Conservation (phyloP, 2,113 vertebrate species). For the Hystrix brachyura region DNA sequence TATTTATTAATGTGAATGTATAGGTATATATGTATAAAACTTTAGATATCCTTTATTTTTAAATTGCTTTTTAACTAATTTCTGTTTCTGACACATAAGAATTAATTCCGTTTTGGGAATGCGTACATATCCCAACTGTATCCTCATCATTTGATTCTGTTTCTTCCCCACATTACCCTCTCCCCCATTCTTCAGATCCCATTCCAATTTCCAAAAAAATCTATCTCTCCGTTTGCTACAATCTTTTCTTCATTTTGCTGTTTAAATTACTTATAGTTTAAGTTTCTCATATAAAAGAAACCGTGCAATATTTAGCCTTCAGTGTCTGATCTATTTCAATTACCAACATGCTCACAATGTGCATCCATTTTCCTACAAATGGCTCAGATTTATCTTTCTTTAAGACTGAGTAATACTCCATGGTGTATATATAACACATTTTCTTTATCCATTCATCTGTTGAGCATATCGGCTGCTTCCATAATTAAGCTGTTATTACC, state of each 20-base stretch:
- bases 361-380: neutral
- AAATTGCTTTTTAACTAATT: neutral
- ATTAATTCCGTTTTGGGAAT: neutral
- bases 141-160: neutral
- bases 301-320: neutral
- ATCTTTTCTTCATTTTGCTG: neutral
- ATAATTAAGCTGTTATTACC: neutral
- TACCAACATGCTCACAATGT: neutral
- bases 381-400: neutral
- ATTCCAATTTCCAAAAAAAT: neutral
- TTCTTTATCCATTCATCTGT: neutral
- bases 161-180: neutral
- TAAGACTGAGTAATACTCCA: neutral
- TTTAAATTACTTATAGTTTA: neutral
- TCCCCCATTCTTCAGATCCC: neutral
- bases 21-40: neutral
- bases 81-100: neutral
- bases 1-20: neutral
- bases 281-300: neutral
- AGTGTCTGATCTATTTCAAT: neutral
- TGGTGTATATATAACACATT: neutral
- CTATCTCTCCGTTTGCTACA: neutral
- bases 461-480: neutral
- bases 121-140: neutral
- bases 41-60: neutral